A percentile compares a stretch with the other conserved stretches of the same genome.
These are phyloP conservation scores for Scaptomyza polygonia DNA, from an alignment of 2,888 invertebrate species.

Conservation along the genomic window DNA sequence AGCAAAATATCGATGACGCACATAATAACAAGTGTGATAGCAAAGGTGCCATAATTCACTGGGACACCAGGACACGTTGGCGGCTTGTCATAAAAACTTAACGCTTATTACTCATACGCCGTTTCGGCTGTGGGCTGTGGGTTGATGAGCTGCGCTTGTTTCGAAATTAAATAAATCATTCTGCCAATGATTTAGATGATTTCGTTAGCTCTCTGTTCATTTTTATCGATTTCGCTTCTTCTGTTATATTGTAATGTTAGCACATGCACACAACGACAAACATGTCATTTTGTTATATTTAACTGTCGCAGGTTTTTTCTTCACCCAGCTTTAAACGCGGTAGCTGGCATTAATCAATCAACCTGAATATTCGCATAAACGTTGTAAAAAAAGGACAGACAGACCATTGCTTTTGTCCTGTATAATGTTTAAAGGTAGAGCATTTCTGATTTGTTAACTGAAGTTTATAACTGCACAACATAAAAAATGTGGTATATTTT, in stretches of 20 bases:
- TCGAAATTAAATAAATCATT: constrained; percentile 67
- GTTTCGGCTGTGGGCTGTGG: not conserved
- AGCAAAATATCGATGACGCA: constrained; percentile 19
- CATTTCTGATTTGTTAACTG: no score
- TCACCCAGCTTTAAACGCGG: constrained; percentile 24
- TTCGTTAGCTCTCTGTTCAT: not conserved
- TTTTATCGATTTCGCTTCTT: constrained; percentile 37
- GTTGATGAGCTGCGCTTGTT: constrained; percentile 24
- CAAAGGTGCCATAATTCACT: constrained; percentile 46
- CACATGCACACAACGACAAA: not conserved
- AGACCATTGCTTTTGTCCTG: no score
- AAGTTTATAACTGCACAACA: no score
- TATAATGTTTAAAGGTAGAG: no score
- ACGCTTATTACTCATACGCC: constrained; percentile 58
- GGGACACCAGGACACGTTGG: constrained; percentile 16
- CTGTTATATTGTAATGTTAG: not conserved
- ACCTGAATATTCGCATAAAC: not conserved
- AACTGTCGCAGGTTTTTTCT: constrained; percentile 29
- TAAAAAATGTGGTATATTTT: no score
- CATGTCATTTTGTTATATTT: constrained; percentile 28
- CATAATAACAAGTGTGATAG: constrained; percentile 20
- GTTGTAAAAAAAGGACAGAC: no score
- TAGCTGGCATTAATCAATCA: not conserved
- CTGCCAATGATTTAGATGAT: constrained; percentile 49
- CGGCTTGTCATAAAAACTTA: constrained; percentile 64